phyloP scores from a whole-genome alignment of 2,113 vertebrate genomes.

The Micromys minutus region DNA sequence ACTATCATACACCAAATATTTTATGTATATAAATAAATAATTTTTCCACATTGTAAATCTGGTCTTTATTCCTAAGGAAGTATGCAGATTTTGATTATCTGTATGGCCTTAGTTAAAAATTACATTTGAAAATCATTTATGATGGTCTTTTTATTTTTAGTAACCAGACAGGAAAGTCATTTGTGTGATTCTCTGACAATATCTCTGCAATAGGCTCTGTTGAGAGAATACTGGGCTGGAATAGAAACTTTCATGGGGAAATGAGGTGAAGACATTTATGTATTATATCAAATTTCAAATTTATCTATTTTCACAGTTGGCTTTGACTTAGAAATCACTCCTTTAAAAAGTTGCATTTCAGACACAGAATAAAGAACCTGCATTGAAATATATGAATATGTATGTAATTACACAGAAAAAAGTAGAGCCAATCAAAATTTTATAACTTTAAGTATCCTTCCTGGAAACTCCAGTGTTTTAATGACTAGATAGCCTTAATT shows the following conservation, averaged over 20 bases:
- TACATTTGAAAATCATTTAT: background rate
- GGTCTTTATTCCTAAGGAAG: background rate
- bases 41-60: background rate
- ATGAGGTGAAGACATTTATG: background rate
- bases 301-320: constrained; percentile 11
- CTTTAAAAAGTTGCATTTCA: constrained; percentile 47
- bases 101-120: background rate
- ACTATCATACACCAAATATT: background rate
- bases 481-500: constrained; percentile 49
- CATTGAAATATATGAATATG: constrained; percentile 69
- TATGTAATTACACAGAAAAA: constrained; percentile 65
- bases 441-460: constrained; percentile 64
- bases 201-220: background rate
- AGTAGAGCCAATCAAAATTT: constrained; percentile 59
- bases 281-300: background rate
- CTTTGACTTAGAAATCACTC: constrained; percentile 47
- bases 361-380: constrained; percentile 4
- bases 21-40: background rate
- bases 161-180: background rate
- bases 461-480: constrained; percentile 9
- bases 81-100: background rate
- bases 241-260: background rate
- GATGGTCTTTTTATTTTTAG: background rate
- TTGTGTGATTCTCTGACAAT: background rate
- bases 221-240: background rate